A percentile compares a stretch with the other conserved stretches of the same genome.
These are phyloP conservation scores for Meta bourneti DNA, from an alignment of 2,888 invertebrate species.

Conservation along the genomic window DNA sequence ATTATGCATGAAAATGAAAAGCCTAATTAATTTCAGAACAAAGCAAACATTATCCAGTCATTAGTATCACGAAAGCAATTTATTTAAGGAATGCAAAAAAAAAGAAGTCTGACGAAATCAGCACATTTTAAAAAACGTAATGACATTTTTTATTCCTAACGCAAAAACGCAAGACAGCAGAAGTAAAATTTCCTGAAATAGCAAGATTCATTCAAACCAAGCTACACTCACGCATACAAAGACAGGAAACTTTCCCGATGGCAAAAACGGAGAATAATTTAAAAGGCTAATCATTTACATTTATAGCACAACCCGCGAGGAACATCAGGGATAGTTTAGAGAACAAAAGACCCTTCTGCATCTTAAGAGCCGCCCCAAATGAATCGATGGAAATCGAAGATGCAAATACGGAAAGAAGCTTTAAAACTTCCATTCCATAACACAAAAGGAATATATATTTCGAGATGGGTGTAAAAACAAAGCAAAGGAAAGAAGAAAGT, in stretches of 20 bases:
- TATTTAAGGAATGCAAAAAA: neutral
- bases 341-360: constrained; percentile 30
- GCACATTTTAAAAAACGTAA: neutral
- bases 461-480: constrained; percentile 21
- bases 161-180: neutral
- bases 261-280: constrained; percentile 16
- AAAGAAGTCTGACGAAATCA: neutral
- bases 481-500: constrained; percentile 1
- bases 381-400: constrained; percentile 60
- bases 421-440: constrained; percentile 57
- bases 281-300: constrained; percentile 57
- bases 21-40: neutral
- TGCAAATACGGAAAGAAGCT: constrained; percentile 50
- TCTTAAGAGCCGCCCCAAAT: constrained; percentile 21
- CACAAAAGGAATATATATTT: constrained; percentile 22
- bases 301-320: constrained; percentile 22
- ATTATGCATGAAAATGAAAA: neutral
- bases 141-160: neutral
- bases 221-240: constrained; percentile 1
- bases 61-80: neutral
- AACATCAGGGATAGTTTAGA: neutral
- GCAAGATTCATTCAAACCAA: neutral
- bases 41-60: neutral
- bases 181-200: neutral
- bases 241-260: neutral